Conservation (phyloP, 2,797 vertebrate species). For the Aratinga solstitialis region DNA sequence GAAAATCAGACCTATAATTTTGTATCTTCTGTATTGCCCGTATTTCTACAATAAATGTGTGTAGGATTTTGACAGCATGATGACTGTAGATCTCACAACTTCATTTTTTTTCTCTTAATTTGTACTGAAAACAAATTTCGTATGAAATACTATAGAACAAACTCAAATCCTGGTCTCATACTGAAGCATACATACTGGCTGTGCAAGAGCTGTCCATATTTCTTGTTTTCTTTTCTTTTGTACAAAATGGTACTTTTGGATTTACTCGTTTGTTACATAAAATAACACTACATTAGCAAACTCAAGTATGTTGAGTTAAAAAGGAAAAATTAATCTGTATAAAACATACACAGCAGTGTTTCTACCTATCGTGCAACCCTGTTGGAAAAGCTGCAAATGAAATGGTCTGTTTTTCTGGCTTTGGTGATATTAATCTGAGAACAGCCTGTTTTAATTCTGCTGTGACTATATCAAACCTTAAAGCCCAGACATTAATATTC, state of each 20-base stretch:
- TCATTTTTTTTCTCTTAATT: not conserved
- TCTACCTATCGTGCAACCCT: fast-evolving
- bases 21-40: not conserved
- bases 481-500: not conserved
- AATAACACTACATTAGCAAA: not conserved
- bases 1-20: not conserved
- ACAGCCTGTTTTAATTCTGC: not conserved
- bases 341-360: not conserved
- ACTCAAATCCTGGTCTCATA: not conserved
- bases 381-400: not conserved
- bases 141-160: not conserved
- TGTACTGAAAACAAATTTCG: not conserved
- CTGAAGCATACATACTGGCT: not conserved
- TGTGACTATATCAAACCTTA: not conserved
- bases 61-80: not conserved
- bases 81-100: not conserved
- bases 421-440: not conserved
- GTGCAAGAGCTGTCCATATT: not conserved
- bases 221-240: not conserved
- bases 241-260: not conserved
- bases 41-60: not conserved
- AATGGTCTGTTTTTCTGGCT: not conserved
- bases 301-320: not conserved
- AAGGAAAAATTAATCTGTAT: not conserved
- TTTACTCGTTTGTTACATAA: not conserved